phyloP scores from a whole-genome alignment of 2,888 invertebrate genomes.

The Proisotoma minuta region DNA sequence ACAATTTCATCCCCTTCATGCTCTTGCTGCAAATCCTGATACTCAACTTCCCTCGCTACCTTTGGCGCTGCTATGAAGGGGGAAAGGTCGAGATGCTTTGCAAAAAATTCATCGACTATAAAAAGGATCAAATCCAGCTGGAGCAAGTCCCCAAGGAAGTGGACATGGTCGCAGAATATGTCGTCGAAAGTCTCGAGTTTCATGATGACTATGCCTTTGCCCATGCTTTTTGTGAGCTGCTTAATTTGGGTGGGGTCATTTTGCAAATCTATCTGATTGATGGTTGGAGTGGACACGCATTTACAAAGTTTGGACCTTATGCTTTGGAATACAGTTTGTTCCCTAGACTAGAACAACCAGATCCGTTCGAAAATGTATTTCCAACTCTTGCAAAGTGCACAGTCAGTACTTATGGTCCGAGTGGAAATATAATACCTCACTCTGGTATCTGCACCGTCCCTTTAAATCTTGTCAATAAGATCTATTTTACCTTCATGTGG shows the following conservation, averaged over 20 bases:
- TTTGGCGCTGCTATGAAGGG: background rate
- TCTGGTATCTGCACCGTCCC: too few relatives aligned
- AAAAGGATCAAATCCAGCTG: background rate
- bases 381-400: too few relatives aligned
- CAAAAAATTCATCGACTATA: background rate
- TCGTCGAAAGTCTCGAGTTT: background rate
- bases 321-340: too few relatives aligned
- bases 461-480: too few relatives aligned
- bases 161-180: background rate
- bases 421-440: too few relatives aligned
- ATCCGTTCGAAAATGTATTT: too few relatives aligned
- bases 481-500: too few relatives aligned
- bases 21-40: background rate
- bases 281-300: background rate
- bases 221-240: background rate
- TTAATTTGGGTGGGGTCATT: background rate
- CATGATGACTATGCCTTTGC: background rate
- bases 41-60: background rate
- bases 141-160: background rate
- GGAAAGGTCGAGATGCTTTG: background rate
- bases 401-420: too few relatives aligned
- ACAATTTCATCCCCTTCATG: background rate
- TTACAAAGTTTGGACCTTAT: background rate
- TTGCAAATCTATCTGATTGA: background rate
- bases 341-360: too few relatives aligned